Evolutionary conservation across 2,113 vertebrate genomes (phyloP).

Genomic region (Colinus virginianus): DNA sequence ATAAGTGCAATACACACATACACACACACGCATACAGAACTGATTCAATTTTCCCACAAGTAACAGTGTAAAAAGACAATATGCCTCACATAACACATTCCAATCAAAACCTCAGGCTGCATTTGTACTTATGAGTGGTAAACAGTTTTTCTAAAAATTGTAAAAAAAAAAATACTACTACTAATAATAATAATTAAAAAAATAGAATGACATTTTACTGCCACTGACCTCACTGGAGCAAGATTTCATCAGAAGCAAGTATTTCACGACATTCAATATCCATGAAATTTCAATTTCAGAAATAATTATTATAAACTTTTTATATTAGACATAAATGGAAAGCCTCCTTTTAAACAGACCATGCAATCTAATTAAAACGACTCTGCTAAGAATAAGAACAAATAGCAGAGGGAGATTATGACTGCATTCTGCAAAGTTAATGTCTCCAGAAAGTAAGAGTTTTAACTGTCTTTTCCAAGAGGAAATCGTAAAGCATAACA

Average conservation of each 20-base stretch:
- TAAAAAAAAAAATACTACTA: background rate
- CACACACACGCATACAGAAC: background rate
- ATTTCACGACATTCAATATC: background rate
- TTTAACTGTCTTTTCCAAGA: slow-evolving; percentile 29
- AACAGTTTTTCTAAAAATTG: slow-evolving; percentile 46
- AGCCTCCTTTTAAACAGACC: background rate
- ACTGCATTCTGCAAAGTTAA: slow-evolving; percentile 1
- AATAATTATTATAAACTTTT: slow-evolving; percentile 28
- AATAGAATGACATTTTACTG: slow-evolving; percentile 29
- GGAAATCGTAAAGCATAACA: background rate
- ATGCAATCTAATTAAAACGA: background rate
- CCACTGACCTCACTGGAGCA: slow-evolving; percentile 6
- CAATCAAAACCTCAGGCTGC: slow-evolving; percentile 55
- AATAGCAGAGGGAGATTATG: slow-evolving; percentile 47
- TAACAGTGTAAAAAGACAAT: slow-evolving; percentile 64
- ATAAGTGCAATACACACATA: slow-evolving; percentile 43
- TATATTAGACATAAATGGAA: background rate
- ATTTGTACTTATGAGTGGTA: slow-evolving; percentile 64
- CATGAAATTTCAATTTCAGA: slow-evolving; percentile 44
- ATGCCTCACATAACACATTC: slow-evolving; percentile 46
- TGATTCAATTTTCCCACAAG: slow-evolving; percentile 60
- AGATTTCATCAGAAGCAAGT: slow-evolving; percentile 22
- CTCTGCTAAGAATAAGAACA: slow-evolving; percentile 20
- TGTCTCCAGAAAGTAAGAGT: slow-evolving; percentile 16
- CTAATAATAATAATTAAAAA: background rate